Evolutionary conservation across 2,113 vertebrate genomes (phyloP), one percentile per base, ranked within the genome.

Genomic region (Neodon shergylaensis): DNA sequence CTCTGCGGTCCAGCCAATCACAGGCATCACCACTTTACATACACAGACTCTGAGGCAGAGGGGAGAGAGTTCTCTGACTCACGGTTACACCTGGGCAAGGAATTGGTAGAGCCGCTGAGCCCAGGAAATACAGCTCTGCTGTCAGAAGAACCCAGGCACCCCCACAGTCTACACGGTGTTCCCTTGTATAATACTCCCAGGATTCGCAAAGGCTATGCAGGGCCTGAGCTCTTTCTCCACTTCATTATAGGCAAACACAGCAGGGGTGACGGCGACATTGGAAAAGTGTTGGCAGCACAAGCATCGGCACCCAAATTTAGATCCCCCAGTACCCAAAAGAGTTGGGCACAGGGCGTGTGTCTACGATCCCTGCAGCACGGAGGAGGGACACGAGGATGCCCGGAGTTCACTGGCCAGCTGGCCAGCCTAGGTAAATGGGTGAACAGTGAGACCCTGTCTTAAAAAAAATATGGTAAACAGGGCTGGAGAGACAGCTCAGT

Each of bases 151-250:
- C 88, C 82, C 39, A 3, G 4, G 3, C 49, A 14, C 47, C 66
- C 74, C 33, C 9, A 28, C 24, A 0, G 65, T 36, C 83, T 36
- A 1, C 7, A 0, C 36, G 11, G 7, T 0, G 0, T 7, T 49
- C 63, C 49, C 65, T 39, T 76, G 28, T 39, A 31, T 2, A 2
- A 10, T 0, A 44, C 13, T 4, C 0, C n/a, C 24, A 3, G 1
- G 19, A 10, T 31, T 3, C 8, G 39, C 11, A 2, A 5, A 0
- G 1, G 7, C 47, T 39, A 22, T 6, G 1, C 47, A 19, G 0
- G 0, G 8, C 47, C 10, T 42, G n/a, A 17, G 44, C 3, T 0
- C 36, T 24, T 16, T 22, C 47, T 76, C 7, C 7, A 2, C 24
- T 61, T 84, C 33, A 3, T 17, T 21, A n/a, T 1, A 82, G 49